phyloP scores from a whole-genome alignment of 64 coral and sea anemone species.

The Stichodactyla helianthus region DNA sequence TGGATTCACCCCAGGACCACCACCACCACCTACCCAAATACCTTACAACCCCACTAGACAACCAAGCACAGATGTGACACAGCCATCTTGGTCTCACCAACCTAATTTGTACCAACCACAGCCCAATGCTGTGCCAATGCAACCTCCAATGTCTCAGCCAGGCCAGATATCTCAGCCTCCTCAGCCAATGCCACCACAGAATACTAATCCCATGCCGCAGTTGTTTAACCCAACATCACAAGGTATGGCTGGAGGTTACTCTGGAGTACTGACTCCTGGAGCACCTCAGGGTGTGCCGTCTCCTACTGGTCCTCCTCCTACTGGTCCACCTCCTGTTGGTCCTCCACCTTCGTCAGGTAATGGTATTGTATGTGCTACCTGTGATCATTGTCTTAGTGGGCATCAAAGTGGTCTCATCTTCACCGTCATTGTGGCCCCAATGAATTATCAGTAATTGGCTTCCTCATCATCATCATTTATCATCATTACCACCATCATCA shows the following conservation, averaged over 20 bases:
- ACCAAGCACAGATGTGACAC: neutral
- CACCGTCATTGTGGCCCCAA: too few species aligned
- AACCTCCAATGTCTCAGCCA: slow-evolving; percentile 4
- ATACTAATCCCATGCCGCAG: slow-evolving; percentile 3
- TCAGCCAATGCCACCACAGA: slow-evolving; percentile 13
- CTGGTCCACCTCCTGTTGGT: slow-evolving; percentile 29
- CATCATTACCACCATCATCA: too few species aligned
- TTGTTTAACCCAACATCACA: slow-evolving; percentile 42
- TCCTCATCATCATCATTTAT: too few species aligned
- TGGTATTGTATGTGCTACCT: neutral
- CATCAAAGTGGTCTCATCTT: too few species aligned
- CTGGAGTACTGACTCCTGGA: slow-evolving; percentile 30
- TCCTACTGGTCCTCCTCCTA: slow-evolving; percentile 29
- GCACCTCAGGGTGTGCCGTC: slow-evolving; percentile 32
- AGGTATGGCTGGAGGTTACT: neutral
- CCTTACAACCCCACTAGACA: slow-evolving; percentile 33
- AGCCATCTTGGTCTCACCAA: slow-evolving; percentile 60
- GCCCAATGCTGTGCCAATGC: slow-evolving; percentile 29
- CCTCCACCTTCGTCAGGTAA: slow-evolving; percentile 40
- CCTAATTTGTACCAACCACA: slow-evolving; percentile 55
- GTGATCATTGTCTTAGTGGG: too few species aligned
- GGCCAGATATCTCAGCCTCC: neutral
- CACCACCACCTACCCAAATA: slow-evolving; percentile 23
- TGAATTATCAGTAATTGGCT: too few species aligned
- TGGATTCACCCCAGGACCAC: neutral